A percentile compares a stretch with the other conserved stretches of the same genome.
Conservation (phyloP, 2,888 invertebrate genomes). For the Falcaria lacertinaria region DNA sequence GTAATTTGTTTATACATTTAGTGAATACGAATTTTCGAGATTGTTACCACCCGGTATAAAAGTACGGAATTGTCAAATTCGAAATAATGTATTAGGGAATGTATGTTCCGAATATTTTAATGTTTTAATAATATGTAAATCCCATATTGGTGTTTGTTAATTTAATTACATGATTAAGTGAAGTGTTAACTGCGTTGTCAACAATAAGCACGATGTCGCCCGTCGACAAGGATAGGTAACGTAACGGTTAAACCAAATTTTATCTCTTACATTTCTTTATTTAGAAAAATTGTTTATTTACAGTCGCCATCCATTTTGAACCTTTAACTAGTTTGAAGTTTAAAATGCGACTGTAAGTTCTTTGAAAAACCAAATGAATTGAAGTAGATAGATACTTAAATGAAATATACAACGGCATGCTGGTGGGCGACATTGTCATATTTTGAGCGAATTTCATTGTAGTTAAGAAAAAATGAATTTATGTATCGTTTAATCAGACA, state of each 20-base stretch:
- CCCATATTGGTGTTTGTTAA: slow-evolving; percentile 62
- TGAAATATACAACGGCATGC: too few species aligned
- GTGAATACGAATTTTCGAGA: slow-evolving; percentile 72
- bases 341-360: too few species aligned
- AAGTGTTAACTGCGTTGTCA: slow-evolving; percentile 56
- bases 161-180: slow-evolving; percentile 59
- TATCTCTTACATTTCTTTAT: too few species aligned
- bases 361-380: too few species aligned
- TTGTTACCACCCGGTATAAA: slow-evolving; percentile 75
- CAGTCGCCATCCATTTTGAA: too few species aligned
- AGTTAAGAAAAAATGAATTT: slow-evolving; percentile 62
- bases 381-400: too few species aligned
- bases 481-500: slow-evolving; percentile 52
- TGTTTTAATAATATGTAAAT: slow-evolving; percentile 44
- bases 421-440: slow-evolving; percentile 28
- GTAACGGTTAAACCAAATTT: too few species aligned
- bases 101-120: slow-evolving; percentile 43
- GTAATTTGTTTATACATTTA: slow-evolving; percentile 71
- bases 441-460: slow-evolving; percentile 62
- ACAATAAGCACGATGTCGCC: slow-evolving; percentile 31
- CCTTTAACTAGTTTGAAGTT: too few species aligned
- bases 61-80: slow-evolving; percentile 48
- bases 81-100: slow-evolving; percentile 40
- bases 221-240: neutral
- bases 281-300: too few species aligned